These are phyloP conservation scores for Dipodomys spectabilis DNA, from an alignment of 2,113 vertebrate genomes.

Conservation along the genomic window DNA sequence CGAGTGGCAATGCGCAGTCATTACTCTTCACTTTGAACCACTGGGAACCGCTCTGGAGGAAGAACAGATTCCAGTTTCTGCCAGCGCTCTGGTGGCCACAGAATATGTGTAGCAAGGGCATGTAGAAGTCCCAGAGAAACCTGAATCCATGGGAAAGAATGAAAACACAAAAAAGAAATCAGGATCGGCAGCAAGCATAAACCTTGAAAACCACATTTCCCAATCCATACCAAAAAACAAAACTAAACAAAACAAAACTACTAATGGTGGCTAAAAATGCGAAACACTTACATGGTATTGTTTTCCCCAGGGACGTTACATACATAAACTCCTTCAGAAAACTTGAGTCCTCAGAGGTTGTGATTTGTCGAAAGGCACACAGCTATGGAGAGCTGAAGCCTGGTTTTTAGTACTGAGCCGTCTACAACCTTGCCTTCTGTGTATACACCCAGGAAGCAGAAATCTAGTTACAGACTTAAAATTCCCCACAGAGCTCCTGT, in stretches of 20 bases:
- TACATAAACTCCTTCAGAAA: neutral
- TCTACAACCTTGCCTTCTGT: neutral
- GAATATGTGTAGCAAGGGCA: conserved; percentile 88
- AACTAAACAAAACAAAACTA: too few species aligned
- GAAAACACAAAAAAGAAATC: neutral
- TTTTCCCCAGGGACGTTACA: neutral
- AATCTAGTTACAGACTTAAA: neutral
- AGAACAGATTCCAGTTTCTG: conserved; percentile 86
- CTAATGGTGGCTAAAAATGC: too few species aligned
- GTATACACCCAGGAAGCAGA: neutral
- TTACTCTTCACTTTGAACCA: conserved; percentile 71
- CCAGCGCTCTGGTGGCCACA: conserved; percentile 90
- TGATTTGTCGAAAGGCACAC: neutral
- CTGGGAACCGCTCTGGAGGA: conserved; percentile 82
- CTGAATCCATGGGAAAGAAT: conserved; percentile 76
- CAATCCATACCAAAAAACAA: neutral
- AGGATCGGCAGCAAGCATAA: neutral
- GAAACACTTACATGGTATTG: neutral
- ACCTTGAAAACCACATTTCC: neutral
- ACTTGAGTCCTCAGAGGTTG: neutral
- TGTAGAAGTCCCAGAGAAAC: conserved; percentile 89
- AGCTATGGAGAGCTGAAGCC: neutral
- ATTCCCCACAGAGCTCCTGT: neutral
- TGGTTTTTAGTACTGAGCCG: neutral
- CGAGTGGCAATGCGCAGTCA: neutral